Evolutionary conservation across 92 coral and sea anemone species (phyloP).

Genomic region (Bergia puertoricense): DNA sequence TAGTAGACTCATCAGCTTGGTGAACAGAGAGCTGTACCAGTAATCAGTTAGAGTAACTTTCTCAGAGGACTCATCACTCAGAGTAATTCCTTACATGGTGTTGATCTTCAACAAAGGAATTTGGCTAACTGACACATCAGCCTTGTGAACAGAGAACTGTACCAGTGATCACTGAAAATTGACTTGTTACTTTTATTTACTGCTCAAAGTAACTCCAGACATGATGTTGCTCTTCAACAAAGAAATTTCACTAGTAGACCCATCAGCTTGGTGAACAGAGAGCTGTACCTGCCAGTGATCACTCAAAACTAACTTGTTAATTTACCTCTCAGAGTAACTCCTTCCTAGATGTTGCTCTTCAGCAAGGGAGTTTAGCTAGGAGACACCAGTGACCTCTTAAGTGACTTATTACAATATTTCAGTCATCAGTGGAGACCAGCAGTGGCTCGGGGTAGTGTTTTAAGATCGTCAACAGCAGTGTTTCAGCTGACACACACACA

Average conservation of each 20-base stretch:
- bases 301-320: not conserved
- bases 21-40: slow-evolving; percentile 55
- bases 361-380: not conserved
- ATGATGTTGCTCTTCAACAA: not conserved
- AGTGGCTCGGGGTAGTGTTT: too few relatives aligned
- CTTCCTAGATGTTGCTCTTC: not conserved
- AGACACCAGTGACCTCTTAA: not conserved
- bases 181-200: too few relatives aligned
- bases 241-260: not conserved
- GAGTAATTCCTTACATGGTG: not conserved
- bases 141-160: slow-evolving; percentile 65
- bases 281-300: slow-evolving; percentile 3
- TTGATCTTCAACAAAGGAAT: not conserved
- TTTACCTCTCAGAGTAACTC: not conserved
- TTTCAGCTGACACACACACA: too few relatives aligned
- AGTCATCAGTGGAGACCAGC: too few relatives aligned
- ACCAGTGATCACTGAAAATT: not conserved
- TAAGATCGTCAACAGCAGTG: too few relatives aligned
- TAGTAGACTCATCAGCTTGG: slow-evolving; percentile 58
- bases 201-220: not conserved
- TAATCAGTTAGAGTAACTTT: not conserved
- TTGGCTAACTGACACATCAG: slow-evolving; percentile 43
- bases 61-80: not conserved
- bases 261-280: slow-evolving; percentile 72
- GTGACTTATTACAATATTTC: not conserved